phyloP scores from a whole-genome alignment of 2,797 vertebrate genomes.

The Corythornis leucogaster region DNA sequence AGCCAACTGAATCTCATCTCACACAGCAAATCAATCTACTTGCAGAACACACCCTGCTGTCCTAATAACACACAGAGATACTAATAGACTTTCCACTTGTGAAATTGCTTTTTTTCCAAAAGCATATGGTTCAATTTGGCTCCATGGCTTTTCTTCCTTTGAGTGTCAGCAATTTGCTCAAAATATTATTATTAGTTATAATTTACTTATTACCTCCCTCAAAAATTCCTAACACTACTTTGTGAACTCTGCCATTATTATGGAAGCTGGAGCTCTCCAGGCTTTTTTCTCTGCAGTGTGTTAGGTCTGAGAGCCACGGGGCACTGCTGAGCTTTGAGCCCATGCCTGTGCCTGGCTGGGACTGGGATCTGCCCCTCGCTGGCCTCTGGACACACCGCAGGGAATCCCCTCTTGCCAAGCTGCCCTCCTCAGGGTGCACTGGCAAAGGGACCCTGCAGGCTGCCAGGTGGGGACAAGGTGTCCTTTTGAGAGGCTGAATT shows the following conservation, averaged over 20 bases:
- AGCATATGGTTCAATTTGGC: conserved; percentile 4
- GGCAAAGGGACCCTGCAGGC: neutral
- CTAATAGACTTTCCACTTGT: conserved; percentile 50
- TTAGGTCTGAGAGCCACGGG: neutral
- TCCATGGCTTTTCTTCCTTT: conserved; percentile 32
- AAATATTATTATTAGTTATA: conserved; percentile 58
- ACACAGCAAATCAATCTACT: neutral
- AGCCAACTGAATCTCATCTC: neutral
- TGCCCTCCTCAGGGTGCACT: neutral
- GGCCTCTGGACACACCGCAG: neutral
- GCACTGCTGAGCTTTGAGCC: neutral
- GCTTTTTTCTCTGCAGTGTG: neutral
- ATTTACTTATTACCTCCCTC: conserved; percentile 52
- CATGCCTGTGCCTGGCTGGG: neutral
- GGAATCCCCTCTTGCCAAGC: neutral
- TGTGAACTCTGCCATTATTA: conserved; percentile 30
- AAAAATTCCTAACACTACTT: conserved; percentile 39
- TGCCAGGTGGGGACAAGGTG: conserved; percentile 4
- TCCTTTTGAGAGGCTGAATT: conserved; percentile 45
- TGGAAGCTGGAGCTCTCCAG: neutral
- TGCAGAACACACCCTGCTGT: conserved; percentile 28
- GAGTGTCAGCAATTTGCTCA: conserved; percentile 45
- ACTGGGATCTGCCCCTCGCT: neutral
- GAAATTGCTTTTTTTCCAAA: conserved; percentile 46
- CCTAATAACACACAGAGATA: conserved; percentile 36